These are phyloP conservation scores for Clarias gariepinus DNA, from an alignment of 2,113 vertebrate genomes.

Conservation along the genomic window DNA sequence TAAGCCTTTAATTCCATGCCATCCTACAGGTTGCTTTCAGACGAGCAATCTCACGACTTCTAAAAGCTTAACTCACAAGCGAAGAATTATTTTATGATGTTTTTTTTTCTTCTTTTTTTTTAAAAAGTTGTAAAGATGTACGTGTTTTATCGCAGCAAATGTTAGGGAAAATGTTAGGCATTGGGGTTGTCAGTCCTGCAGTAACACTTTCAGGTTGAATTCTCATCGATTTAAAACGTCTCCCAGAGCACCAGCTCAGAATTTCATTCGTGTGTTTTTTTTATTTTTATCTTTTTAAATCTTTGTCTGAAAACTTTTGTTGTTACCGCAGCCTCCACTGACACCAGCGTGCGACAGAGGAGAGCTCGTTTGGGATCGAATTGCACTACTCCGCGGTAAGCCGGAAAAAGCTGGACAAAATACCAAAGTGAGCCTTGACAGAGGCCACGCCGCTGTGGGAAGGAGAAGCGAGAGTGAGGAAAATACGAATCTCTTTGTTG, in stretches of 20 bases:
- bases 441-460: slow-evolving; percentile 14
- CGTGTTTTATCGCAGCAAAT: background rate
- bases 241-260: background rate
- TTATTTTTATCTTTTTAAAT: background rate
- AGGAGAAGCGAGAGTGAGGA: slow-evolving; percentile 13
- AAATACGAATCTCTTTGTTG: slow-evolving; percentile 29
- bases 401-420: slow-evolving; percentile 20
- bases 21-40: background rate
- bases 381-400: background rate
- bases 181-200: background rate
- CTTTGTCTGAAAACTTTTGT: background rate
- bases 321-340: background rate
- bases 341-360: background rate
- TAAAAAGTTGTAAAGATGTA: background rate
- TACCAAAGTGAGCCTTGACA: slow-evolving; percentile 14
- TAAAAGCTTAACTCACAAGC: background rate
- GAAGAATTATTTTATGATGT: background rate
- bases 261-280: background rate
- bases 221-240: background rate
- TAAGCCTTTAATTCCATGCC: background rate
- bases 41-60: background rate
- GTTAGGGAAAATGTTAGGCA: background rate
- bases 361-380: background rate
- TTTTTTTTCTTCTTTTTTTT: background rate
- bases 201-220: background rate